A percentile compares a stretch with the other conserved stretches of the same genome.
Evolutionary conservation across 2,888 invertebrate species (phyloP).

Genomic region (Xestia rhomboidea): DNA sequence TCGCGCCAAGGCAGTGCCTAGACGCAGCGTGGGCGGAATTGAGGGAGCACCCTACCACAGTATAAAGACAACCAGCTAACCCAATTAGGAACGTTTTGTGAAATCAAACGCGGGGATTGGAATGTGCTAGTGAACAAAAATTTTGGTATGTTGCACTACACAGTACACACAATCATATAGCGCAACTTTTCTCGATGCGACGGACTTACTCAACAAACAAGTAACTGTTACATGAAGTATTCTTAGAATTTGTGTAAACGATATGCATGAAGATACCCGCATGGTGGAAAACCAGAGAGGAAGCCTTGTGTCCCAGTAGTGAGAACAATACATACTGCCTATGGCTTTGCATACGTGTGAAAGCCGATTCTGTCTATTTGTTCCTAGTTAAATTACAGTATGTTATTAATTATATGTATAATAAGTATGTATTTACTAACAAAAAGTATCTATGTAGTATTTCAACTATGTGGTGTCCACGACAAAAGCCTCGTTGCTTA

Average conservation of each 20-base stretch:
- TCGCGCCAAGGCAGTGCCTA: conserved; percentile 13
- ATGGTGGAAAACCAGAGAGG: background rate
- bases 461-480: too few species aligned
- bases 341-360: background rate
- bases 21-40: conserved; percentile 13
- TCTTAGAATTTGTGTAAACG: background rate
- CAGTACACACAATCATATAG: too few species aligned
- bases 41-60: background rate
- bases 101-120: background rate
- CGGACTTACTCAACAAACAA: too few species aligned
- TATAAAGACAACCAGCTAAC: background rate
- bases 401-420: background rate
- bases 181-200: too few species aligned
- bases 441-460: too few species aligned
- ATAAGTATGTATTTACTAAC: too few species aligned
- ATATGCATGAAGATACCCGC: background rate
- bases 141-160: background rate
- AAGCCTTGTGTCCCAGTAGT: background rate
- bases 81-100: background rate
- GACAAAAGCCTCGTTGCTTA: too few species aligned
- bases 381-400: background rate
- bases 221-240: too few species aligned
- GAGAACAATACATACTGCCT: background rate
- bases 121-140: background rate
- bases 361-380: background rate